These are phyloP conservation scores for Buteo buteo DNA, from an alignment of 2,113 vertebrate species.

Conservation along the genomic window DNA sequence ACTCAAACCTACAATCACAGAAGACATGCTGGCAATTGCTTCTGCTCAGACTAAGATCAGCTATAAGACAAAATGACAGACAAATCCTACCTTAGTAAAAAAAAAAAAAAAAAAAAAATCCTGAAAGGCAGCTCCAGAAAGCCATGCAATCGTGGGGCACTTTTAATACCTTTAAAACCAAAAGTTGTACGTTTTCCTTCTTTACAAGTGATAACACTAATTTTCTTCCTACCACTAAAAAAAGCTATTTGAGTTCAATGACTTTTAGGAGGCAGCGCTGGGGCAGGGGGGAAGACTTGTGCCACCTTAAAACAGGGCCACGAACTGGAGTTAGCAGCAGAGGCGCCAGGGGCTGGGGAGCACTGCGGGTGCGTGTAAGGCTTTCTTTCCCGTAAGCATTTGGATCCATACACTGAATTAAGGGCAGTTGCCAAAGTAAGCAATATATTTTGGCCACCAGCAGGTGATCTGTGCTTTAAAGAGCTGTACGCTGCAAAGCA, in stretches of 20 bases:
- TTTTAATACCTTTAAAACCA: background rate
- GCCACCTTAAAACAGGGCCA: background rate
- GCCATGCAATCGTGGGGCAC: too few relatives aligned
- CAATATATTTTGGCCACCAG: background rate
- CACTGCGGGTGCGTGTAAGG: rapidly evolving
- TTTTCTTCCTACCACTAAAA: background rate
- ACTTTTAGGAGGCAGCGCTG: background rate
- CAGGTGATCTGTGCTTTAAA: background rate
- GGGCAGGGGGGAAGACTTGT: background rate
- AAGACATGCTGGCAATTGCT: background rate
- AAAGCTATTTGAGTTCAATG: background rate
- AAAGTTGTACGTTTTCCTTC: background rate
- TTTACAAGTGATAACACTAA: background rate
- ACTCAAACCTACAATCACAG: background rate
- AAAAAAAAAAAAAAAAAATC: background rate
- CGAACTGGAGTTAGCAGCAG: background rate
- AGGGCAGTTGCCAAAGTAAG: background rate
- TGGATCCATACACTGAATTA: background rate
- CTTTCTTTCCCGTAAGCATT: background rate
- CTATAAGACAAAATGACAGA: background rate
- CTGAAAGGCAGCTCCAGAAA: background rate
- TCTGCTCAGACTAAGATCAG: background rate
- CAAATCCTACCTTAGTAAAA: background rate
- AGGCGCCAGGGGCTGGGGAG: background rate
- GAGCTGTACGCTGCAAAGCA: background rate